Percentiles rank a stretch among this genome's conserved stretches.
phyloP scores from a whole-genome alignment of 2,797 vertebrate genomes.

The Centropyge bicolor region DNA sequence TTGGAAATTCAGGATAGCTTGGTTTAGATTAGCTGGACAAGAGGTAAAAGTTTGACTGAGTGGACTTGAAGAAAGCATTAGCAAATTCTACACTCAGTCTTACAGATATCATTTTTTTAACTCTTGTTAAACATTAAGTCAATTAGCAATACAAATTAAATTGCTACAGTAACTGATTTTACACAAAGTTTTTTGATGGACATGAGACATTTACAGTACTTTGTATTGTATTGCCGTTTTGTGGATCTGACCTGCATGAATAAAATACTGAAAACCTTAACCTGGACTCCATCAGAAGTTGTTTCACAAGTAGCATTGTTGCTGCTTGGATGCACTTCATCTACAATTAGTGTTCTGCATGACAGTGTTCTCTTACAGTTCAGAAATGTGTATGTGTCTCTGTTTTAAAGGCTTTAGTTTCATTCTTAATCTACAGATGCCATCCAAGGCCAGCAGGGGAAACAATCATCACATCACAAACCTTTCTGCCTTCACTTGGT shows the following conservation, averaged over 20 bases:
- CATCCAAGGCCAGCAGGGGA: background rate
- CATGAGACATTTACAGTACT: background rate
- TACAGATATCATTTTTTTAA: background rate
- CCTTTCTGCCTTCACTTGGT: background rate
- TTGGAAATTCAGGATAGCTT: background rate
- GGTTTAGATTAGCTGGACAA: background rate
- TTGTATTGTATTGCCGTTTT: conserved; percentile 43
- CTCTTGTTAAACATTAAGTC: background rate
- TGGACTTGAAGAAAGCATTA: background rate
- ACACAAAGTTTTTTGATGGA: background rate
- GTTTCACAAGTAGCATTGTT: no score
- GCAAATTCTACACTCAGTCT: background rate
- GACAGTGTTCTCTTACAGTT: no score
- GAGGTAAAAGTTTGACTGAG: background rate
- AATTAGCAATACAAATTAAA: background rate
- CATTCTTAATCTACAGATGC: no score
- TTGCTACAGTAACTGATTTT: conserved; percentile 1
- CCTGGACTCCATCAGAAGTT: background rate
- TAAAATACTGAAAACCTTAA: conserved; percentile 50
- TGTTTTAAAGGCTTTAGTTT: no score
- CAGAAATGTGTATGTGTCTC: no score
- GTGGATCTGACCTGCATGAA: conserved; percentile 52
- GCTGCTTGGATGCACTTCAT: no score
- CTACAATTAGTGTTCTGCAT: no score
- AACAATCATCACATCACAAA: background rate